Conservation (phyloP, 2,888 invertebrate genomes). For the Zaprionus obscuricornis region DNA sequence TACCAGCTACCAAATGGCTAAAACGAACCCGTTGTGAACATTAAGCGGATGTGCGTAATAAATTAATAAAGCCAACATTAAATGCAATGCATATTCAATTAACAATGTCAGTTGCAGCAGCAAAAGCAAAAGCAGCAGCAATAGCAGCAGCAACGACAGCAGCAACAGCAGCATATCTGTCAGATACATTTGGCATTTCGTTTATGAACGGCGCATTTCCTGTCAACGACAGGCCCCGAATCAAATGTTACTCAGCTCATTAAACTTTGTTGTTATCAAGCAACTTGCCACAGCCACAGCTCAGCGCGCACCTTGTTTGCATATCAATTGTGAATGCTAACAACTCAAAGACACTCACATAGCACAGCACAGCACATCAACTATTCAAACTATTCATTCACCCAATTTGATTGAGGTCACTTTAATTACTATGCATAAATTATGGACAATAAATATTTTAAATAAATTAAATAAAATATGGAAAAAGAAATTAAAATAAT, state of each 20-base stretch:
- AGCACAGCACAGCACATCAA: too few relatives aligned
- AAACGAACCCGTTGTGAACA: conserved; percentile 37
- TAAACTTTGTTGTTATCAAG: conserved; percentile 33
- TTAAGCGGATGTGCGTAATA: conserved; percentile 80
- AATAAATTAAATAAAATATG: too few relatives aligned
- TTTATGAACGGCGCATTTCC: conserved; percentile 50
- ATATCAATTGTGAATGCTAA: conserved; percentile 50
- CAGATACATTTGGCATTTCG: conserved; percentile 68
- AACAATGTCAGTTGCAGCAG: conserved; percentile 68
- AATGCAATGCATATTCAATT: conserved; percentile 78
- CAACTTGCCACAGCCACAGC: conserved; percentile 6
- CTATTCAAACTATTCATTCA: too few relatives aligned
- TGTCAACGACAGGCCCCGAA: conserved; percentile 12
- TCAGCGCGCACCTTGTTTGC: conserved; percentile 30
- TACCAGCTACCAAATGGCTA: conserved; percentile 18
- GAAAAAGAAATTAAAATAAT: too few relatives aligned
- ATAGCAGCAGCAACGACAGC: conserved; percentile 2
- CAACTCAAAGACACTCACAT: too few relatives aligned
- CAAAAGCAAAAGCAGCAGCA: too few relatives aligned
- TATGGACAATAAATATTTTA: too few relatives aligned
- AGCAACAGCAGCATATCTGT: conserved; percentile 61
- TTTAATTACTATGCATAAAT: too few relatives aligned
- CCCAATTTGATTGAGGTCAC: too few relatives aligned
- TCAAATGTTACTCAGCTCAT: conserved; percentile 23
- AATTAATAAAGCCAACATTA: conserved; percentile 77